phyloP scores from a whole-genome alignment of 1,140 invertebrate genomes.

The Yoshiicerus persimilis region DNA sequence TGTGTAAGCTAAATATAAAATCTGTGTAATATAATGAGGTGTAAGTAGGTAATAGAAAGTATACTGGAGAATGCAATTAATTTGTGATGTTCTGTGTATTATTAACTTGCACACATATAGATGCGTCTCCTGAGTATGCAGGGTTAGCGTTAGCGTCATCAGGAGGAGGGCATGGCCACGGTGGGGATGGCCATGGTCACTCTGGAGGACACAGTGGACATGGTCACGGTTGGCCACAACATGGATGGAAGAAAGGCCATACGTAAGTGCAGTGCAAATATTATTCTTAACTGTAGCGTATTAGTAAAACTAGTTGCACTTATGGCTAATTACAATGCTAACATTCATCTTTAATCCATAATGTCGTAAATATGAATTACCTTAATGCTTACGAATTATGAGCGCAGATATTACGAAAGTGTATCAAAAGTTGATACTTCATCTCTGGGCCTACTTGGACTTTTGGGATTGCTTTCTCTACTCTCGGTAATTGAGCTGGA shows the following conservation, averaged over 20 bases:
- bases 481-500: constrained; percentile 19
- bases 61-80: background rate
- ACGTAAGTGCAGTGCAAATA: background rate
- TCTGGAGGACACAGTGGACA: constrained; percentile 1
- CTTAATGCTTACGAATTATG: background rate
- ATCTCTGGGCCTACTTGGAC: constrained; percentile 40
- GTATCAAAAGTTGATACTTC: constrained; percentile 37
- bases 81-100: too few species aligned
- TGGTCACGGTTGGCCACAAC: constrained; percentile 20
- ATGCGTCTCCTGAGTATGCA: constrained; percentile 26
- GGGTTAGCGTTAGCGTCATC: constrained; percentile 27
- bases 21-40: too few species aligned
- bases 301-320: too few species aligned
- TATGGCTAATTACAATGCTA: too few species aligned
- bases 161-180: background rate
- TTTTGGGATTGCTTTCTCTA: constrained; percentile 42
- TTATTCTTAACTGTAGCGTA: too few species aligned
- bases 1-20: too few species aligned
- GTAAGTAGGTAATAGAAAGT: too few species aligned
- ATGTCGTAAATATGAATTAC: background rate
- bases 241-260: constrained; percentile 3
- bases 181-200: background rate
- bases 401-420: background rate
- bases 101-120: background rate
- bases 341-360: background rate